Evolutionary conservation across 2,888 invertebrate species (phyloP).

Genomic region (Sphecodes monilicornis): DNA sequence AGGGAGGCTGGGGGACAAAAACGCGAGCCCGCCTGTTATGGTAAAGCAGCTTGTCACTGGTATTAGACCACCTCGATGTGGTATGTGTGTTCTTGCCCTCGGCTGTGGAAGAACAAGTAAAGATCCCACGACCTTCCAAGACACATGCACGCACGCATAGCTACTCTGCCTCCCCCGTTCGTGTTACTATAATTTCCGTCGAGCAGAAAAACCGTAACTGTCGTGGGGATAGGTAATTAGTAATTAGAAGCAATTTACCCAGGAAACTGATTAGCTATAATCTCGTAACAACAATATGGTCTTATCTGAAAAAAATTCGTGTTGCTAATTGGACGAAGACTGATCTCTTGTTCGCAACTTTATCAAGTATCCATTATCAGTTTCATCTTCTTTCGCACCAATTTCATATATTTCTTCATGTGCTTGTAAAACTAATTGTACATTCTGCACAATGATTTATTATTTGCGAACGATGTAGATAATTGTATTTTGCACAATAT

Average conservation of each 20-base stretch:
- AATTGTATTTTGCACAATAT: background rate
- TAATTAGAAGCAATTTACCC: constrained; percentile 6
- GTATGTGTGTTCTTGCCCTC: constrained; percentile 44
- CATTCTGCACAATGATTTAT: no score
- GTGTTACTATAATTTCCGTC: constrained; percentile 15
- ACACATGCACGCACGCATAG: constrained; percentile 14
- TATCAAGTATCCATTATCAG: background rate
- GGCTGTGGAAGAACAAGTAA: constrained; percentile 41
- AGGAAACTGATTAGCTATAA: constrained; percentile 2
- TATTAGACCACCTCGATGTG: constrained; percentile 29
- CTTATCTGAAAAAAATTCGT: background rate
- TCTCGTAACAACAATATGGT: constrained; percentile 1
- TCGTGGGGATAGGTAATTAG: constrained; percentile 19
- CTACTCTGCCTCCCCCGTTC: constrained; percentile 17
- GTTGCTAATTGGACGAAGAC: constrained; percentile 8
- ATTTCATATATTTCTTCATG: background rate
- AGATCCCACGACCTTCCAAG: constrained; percentile 46
- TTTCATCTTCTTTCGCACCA: background rate
- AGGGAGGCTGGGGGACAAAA: background rate
- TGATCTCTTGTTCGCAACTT: background rate
- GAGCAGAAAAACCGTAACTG: constrained; percentile 14
- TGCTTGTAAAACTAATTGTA: no score
- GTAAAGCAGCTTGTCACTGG: constrained; percentile 44
- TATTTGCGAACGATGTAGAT: background rate
- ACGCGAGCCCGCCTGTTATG: constrained; percentile 5